Evolutionary conservation across 2,888 invertebrate genomes (phyloP).

Genomic region (Rhodophaea formosa): DNA sequence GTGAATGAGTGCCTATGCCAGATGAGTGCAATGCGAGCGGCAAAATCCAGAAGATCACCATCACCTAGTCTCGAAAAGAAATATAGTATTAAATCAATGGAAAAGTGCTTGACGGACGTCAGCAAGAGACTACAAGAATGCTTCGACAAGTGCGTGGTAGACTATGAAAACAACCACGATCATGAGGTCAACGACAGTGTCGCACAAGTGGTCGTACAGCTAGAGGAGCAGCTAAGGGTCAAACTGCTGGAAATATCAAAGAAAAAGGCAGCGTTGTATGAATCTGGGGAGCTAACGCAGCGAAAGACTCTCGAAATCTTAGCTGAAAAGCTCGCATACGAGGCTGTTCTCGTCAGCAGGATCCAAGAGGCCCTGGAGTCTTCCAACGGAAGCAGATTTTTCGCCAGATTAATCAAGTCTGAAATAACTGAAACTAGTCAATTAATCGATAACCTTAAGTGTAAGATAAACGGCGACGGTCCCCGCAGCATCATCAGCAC

Average conservation of each 20-base stretch:
- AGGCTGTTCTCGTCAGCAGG: conserved; percentile 86
- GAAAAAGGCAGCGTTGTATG: conserved; percentile 83
- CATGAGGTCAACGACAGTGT: conserved; percentile 74
- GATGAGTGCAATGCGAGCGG: conserved; percentile 82
- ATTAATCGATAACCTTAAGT: conserved; percentile 86
- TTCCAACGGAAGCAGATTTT: conserved; percentile 79
- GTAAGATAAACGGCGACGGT: conserved; percentile 82
- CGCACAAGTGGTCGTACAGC: conserved; percentile 81
- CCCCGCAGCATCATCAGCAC: conserved; percentile 61
- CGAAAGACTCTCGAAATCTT: conserved; percentile 85
- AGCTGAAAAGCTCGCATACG: conserved; percentile 90
- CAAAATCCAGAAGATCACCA: conserved; percentile 83
- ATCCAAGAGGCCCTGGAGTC: conserved; percentile 85
- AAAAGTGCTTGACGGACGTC: conserved; percentile 83
- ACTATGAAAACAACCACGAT: conserved; percentile 59
- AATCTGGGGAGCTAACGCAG: conserved; percentile 85
- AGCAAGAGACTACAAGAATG: conserved; percentile 82
- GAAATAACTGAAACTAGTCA: conserved; percentile 89
- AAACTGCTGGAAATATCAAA: conserved; percentile 86
- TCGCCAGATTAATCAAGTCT: conserved; percentile 83
- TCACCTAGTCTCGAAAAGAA: conserved; percentile 85
- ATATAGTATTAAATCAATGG: conserved; percentile 82
- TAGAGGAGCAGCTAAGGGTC: conserved; percentile 84
- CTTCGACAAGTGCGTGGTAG: conserved; percentile 81
- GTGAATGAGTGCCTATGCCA: conserved; percentile 85